These are phyloP conservation scores for Drosophila burlai DNA, from an alignment of 1,140 invertebrate species.

Conservation along the genomic window DNA sequence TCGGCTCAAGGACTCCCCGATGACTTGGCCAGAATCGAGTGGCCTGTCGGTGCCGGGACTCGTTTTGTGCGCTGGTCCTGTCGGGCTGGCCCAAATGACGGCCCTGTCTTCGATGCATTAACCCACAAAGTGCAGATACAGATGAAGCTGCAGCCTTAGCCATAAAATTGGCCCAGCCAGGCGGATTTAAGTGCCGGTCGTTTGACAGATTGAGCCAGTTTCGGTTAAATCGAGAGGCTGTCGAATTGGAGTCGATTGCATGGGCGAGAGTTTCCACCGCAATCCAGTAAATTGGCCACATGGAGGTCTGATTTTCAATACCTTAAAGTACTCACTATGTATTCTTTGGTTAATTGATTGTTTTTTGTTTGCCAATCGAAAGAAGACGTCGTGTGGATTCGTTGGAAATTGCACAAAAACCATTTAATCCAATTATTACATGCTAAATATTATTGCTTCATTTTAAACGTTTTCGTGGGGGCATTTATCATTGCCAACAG, in stretches of 20 bases:
- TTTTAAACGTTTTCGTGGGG: constrained; percentile 64
- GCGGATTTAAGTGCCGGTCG: constrained; percentile 39
- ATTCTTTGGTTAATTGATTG: constrained; percentile 4
- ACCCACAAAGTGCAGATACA: constrained; percentile 46
- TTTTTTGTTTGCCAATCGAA: background rate
- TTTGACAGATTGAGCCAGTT: constrained; percentile 54
- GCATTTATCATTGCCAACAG: constrained; percentile 59
- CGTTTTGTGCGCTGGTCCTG: constrained; percentile 14
- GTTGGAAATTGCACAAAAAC: background rate
- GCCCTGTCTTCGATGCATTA: constrained; percentile 66
- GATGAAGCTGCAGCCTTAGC: constrained; percentile 21
- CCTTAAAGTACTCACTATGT: background rate
- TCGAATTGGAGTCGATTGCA: constrained; percentile 6
- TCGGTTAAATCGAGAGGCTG: constrained; percentile 10
- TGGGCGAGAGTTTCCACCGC: background rate
- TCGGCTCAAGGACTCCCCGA: constrained; percentile 41
- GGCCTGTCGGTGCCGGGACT: constrained; percentile 15
- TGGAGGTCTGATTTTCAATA: background rate
- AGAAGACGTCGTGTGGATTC: background rate
- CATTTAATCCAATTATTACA: constrained; percentile 61
- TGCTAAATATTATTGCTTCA: constrained; percentile 65
- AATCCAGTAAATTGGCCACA: constrained; percentile 1
- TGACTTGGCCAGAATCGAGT: constrained; percentile 28
- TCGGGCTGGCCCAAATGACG: constrained; percentile 37
- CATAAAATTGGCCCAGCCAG: constrained; percentile 35